Conservation (phyloP, 2,113 vertebrate genomes). For the Lamprologus ornatipinnis region DNA sequence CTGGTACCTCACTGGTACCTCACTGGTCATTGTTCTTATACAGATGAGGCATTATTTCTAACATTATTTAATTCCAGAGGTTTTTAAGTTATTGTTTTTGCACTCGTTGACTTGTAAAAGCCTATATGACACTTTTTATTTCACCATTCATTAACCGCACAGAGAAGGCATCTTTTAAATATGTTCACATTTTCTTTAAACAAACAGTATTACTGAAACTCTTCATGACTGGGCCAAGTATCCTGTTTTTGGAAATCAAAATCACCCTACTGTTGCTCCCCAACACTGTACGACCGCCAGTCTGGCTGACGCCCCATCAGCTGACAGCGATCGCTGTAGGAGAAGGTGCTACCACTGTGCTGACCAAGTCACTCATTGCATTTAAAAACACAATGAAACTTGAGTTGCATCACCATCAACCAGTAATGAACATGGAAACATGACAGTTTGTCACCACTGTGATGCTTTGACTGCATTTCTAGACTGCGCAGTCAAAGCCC, state of each 20-base stretch:
- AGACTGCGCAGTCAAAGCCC: neutral
- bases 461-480: neutral
- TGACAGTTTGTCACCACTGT: neutral
- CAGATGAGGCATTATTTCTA: neutral
- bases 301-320: neutral
- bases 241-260: neutral
- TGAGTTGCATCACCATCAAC: neutral
- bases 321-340: rapidly evolving
- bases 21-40: neutral
- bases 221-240: neutral
- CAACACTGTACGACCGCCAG: rapidly evolving
- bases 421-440: neutral
- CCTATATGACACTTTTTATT: rapidly evolving
- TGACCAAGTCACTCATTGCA: neutral
- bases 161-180: neutral
- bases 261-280: neutral
- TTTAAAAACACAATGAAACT: neutral
- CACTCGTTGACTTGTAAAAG: neutral
- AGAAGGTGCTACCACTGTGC: neutral
- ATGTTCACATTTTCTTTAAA: neutral
- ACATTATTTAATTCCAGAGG: neutral
- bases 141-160: neutral
- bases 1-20: neutral
- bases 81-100: neutral
- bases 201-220: neutral